Conservation (phyloP, 2,888 invertebrate species). For the Elmis aenea region DNA sequence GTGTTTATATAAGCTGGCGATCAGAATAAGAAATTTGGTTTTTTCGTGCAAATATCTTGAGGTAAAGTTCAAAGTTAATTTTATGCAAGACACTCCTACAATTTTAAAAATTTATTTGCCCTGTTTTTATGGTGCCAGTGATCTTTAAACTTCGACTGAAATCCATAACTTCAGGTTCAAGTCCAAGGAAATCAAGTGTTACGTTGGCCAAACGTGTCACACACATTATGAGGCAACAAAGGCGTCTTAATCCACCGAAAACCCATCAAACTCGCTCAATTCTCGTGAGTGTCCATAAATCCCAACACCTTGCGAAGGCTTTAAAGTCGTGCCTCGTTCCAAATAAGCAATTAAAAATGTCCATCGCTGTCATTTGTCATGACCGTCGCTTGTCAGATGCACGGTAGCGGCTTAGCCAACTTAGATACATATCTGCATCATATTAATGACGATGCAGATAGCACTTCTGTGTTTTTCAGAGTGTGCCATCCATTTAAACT, state of each 20-base stretch:
- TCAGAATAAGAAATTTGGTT: no score
- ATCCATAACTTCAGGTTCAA: no score
- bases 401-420: constrained; percentile 32
- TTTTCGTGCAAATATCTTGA: no score
- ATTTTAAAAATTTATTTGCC: no score
- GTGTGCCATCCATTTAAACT: constrained; percentile 29
- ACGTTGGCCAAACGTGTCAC: constrained; percentile 3
- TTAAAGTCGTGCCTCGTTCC: constrained; percentile 12
- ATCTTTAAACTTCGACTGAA: no score
- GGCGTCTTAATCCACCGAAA: constrained; percentile 11
- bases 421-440: constrained; percentile 35
- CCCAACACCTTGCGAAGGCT: constrained; percentile 13
- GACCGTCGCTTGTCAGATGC: constrained; percentile 29
- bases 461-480: constrained; percentile 29
- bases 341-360: constrained; percentile 27
- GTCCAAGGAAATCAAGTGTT: constrained; percentile 7
- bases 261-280: constrained; percentile 3
- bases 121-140: no score
- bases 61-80: no score
- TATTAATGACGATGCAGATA: constrained; percentile 36
- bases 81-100: no score
- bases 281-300: constrained; percentile 6
- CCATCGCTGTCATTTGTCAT: constrained; percentile 29
- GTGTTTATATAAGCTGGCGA: no score
- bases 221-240: constrained; percentile 6